Base-by-base conservation (phyloP, 2,113 vertebrate genomes). In the Chrysemys picta region DNA sequence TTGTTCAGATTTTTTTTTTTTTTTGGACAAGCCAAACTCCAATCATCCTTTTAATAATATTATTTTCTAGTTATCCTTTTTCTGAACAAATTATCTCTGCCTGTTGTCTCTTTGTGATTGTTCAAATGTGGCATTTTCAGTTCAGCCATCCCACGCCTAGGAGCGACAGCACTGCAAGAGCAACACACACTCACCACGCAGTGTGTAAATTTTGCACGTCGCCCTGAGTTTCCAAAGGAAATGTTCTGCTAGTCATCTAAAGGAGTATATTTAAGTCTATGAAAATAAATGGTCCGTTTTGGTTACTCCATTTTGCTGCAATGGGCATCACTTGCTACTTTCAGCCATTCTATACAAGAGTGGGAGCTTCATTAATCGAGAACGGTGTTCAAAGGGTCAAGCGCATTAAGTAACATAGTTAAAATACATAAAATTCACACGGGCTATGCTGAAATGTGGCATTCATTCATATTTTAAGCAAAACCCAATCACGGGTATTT, bases 241-340 rank as follows among this genome's bases (percentile, higher is more conserved):
- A 49, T 35, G 42, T 56, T 79, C 45, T 53, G 87, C 10, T 1
- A 2, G 78, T 93, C 85, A 88, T 84, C n/a, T 79, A 47, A 14
- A 47, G 76, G 5, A 87, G 11, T 52, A 50, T 49, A 27, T 12
- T 76, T 72, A 22, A 72, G 90, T 54, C 80, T 52, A 72, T 94
- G 83, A 89, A 84, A 80, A 83, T 17, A 69, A 93, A 45, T 17
- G 56, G 17, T 62, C 10, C 91, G 42, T 95, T 95, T 96, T 97
- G 49, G 81, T 87, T 93, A 75, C 45, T 96, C 94, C 81, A 79
- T 94, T 54, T 93, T 92, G 80, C 94, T 92, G 76, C 90, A 88
- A 89, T 90, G 89, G 95, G 84, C 27, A 79, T 81, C 82, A 93
- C 85, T 85, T 94, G 95, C 82, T 87, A 82, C 94, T 89, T 97